Evolutionary conservation across 2,113 vertebrate genomes (phyloP), one percentile per base, ranked within the genome.

Genomic region (Colius striatus): DNA sequence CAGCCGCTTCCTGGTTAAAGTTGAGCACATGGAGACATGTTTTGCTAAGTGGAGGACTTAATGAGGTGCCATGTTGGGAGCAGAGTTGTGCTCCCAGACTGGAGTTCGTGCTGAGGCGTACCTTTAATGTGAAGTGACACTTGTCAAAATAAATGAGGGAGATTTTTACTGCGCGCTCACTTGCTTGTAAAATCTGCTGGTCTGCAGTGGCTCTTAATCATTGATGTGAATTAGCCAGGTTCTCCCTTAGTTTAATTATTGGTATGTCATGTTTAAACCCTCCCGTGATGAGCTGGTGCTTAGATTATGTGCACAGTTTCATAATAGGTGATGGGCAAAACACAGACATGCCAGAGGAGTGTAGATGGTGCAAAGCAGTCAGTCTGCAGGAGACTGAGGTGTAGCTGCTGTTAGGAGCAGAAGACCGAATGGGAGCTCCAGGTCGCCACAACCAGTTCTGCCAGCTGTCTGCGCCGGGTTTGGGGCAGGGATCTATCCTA

Each of bases 201-300:
- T 92, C 94, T 95, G 94, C 93, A 62, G 91, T 76, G 96, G 84
- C 95, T 92, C 89, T 95, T 92, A 71, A 92, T 94, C 91, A 87
- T 45, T 21, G 27, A 54, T 57, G 23, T 22, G 89, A 92, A 97
- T 97, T 95, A 95, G 96, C 92, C 93, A 87, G 96, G 74, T 89
- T 91, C 93, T 95, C 66, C 94, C 76, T 87, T 63, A 75, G 89
- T 78, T 95, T 96, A 96, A 95, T 96, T 95, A 95, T 93, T 71
- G n/a, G 81, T 75, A 38, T 87, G 94, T 95, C 94, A 81, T 89
- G 94, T 96, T 95, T 87, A 94, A 93, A 78, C 72, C 84, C 92
- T 95, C 78, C 82, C 84, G 50, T 83, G 94, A 94, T 92, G 91
- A 96, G 72, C 77, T 75, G 53, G 87, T 32, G 87, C 77, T 29